These are phyloP conservation scores for Zaprionus nigranus DNA, from an alignment of 1,140 invertebrate species.

Conservation along the genomic window DNA sequence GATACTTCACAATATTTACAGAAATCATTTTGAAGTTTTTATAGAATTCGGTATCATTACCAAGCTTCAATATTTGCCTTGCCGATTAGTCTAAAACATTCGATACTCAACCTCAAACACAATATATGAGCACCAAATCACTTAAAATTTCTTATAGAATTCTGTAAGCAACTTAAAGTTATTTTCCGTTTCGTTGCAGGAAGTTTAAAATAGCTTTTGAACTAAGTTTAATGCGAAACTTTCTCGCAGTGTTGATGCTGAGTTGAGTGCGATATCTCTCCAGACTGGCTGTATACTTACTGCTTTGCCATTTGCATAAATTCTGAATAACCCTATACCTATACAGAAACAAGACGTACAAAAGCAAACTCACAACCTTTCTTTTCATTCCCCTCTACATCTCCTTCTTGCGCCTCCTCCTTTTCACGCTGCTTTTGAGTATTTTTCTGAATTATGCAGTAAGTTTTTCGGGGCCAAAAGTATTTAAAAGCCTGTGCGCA, in stretches of 20 bases:
- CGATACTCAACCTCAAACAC: neutral
- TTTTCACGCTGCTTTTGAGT: neutral
- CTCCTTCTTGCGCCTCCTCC: neutral
- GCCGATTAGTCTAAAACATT: neutral
- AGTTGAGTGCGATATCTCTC: neutral
- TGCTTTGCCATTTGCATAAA: conserved; percentile 4
- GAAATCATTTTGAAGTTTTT: too few relatives aligned
- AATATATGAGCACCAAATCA: neutral
- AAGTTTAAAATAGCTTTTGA: conserved; percentile 16
- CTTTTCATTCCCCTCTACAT: neutral
- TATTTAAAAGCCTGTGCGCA: conserved; percentile 54
- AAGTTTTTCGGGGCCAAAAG: conserved; percentile 54
- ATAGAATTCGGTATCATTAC: too few relatives aligned
- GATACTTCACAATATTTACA: too few relatives aligned
- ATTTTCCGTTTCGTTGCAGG: neutral
- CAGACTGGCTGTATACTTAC: neutral
- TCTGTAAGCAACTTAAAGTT: neutral
- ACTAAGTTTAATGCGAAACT: neutral
- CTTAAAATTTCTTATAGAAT: neutral
- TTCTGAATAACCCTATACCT: neutral
- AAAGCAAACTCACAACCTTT: neutral
- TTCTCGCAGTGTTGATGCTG: neutral
- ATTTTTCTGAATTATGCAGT: conserved; percentile 57
- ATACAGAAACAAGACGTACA: neutral
- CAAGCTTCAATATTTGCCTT: too few relatives aligned